Base-by-base conservation (phyloP, 2,797 vertebrate species). In the Neosilurus mollespiculum region DNA sequence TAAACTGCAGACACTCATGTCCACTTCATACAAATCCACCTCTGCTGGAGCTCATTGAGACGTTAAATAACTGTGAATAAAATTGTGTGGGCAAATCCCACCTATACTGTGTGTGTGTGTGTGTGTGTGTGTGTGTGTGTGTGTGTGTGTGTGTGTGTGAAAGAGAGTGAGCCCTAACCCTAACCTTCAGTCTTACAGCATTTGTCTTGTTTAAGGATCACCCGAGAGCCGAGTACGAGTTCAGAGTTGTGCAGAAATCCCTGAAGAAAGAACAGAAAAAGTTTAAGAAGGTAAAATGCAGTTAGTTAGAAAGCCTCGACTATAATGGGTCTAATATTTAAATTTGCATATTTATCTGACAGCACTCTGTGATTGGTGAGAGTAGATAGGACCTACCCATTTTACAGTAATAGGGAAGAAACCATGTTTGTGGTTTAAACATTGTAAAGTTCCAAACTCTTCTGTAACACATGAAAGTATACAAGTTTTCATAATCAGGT, bases 161-260 rank as follows among this genome's bases (percentile, higher is more conserved):
- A 34, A 43, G 53, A 37, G 30, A 34, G 3, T 5, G 20, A 4
- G 59, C 8, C 37, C 37, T 43, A 43, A 43, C 37, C 37, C 37
- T 43, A 43, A 2, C 37, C 37, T 43, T 43, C 37, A 16, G 0
- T 20, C 24, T 69, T 70, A 69, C 12, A 20, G 22, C 30, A 30
- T 53, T 81, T 81, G n/a, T 56, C 37, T 15, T 37, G n/a, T 37
- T 82, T 76, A 91, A 99, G 98, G 98, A 97, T 90, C 98, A 99
- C 66, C 98, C 97, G 26, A 93, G 98, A 87, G 98, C 97, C 0
- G 98, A 99, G 78, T 99, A 99, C 0, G 98, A 99, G 91, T 96
- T 98, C 22, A 94, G 93, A 85, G 97, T 99, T 78, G 92, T 99
- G 93, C 94, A 98, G 92, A 99, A 99, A 89, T 96, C 96, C 0